Conservation (phyloP, 2,888 invertebrate genomes). For the Hylaea fasciaria region DNA sequence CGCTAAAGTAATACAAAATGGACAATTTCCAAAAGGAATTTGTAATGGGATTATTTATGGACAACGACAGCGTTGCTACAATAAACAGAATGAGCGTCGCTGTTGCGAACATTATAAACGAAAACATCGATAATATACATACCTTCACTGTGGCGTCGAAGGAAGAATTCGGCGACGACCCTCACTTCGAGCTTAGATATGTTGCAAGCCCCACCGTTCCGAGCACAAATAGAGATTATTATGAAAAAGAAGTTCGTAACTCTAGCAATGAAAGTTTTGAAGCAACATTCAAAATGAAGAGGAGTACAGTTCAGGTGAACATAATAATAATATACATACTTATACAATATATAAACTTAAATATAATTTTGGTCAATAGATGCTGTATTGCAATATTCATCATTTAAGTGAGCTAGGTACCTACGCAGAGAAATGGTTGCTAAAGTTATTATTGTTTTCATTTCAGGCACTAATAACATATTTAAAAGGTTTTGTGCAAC, state of each 20-base stretch:
- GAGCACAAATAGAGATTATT: slow-evolving; percentile 52
- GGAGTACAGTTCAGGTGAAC: slow-evolving; percentile 67
- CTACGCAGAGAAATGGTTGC: background rate
- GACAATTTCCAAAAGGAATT: slow-evolving; percentile 68
- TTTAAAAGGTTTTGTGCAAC: slow-evolving; percentile 56
- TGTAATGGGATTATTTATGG: slow-evolving; percentile 70
- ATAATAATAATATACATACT: no score
- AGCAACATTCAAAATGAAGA: slow-evolving; percentile 67
- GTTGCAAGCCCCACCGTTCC: slow-evolving; percentile 11
- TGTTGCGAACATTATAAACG: slow-evolving; percentile 67
- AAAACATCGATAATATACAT: slow-evolving; percentile 68
- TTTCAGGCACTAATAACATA: slow-evolving; percentile 69
- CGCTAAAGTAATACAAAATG: slow-evolving; percentile 42
- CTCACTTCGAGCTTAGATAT: slow-evolving; percentile 1
- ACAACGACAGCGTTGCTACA: slow-evolving; percentile 65
- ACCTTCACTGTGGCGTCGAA: slow-evolving; percentile 54
- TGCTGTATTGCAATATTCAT: background rate
- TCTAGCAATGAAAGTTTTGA: slow-evolving; percentile 66
- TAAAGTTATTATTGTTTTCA: background rate
- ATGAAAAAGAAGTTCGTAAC: slow-evolving; percentile 60
- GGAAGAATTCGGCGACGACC: slow-evolving; percentile 47
- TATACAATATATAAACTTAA: no score
- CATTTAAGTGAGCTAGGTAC: background rate
- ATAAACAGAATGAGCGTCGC: slow-evolving; percentile 69
- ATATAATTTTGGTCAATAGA: background rate